A percentile compares a stretch with the other conserved stretches of the same genome.
These are phyloP conservation scores for Lateolabrax maculatus DNA, from an alignment of 2,797 vertebrate species.

Conservation along the genomic window DNA sequence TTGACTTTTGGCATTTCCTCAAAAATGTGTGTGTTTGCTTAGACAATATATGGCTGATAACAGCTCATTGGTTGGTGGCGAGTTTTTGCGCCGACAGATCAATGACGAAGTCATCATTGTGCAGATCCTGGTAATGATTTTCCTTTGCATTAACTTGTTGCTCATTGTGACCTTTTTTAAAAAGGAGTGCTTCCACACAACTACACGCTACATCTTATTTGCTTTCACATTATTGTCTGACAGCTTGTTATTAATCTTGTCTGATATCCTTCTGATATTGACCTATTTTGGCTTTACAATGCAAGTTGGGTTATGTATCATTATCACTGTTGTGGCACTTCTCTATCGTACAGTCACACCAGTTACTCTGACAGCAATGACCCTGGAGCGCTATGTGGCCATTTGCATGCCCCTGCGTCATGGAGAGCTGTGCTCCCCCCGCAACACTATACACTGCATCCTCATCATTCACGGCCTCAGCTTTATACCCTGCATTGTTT, in stretches of 20 bases:
- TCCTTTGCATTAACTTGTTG: slow-evolving; percentile 72
- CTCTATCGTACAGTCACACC: slow-evolving; percentile 59
- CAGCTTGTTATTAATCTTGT: slow-evolving; percentile 56
- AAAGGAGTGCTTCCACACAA: slow-evolving; percentile 67
- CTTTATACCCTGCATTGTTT: slow-evolving; percentile 38
- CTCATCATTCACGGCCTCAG: slow-evolving; percentile 67
- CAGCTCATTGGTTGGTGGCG: not conserved
- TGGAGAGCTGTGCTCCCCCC: slow-evolving; percentile 57
- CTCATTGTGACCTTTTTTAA: slow-evolving; percentile 73
- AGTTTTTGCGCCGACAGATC: accelerated
- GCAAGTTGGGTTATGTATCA: slow-evolving; percentile 52
- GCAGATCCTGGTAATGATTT: slow-evolving; percentile 62
- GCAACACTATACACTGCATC: slow-evolving; percentile 28
- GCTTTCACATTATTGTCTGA: slow-evolving; percentile 72
- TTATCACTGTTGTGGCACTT: slow-evolving; percentile 19
- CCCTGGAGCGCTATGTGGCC: slow-evolving; percentile 78
- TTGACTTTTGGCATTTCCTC: too few relatives aligned
- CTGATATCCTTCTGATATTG: slow-evolving; percentile 54
- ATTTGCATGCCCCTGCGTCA: slow-evolving; percentile 79
- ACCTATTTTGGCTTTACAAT: slow-evolving; percentile 23
- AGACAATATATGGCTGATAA: slow-evolving; percentile 2
- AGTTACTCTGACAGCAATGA: slow-evolving; percentile 76
- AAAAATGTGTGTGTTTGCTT: too few relatives aligned
- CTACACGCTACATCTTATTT: slow-evolving; percentile 77
- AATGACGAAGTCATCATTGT: slow-evolving; percentile 30